These are phyloP conservation scores for Nomada hirtipes DNA, from an alignment of 2,888 invertebrate species.

Conservation along the genomic window DNA sequence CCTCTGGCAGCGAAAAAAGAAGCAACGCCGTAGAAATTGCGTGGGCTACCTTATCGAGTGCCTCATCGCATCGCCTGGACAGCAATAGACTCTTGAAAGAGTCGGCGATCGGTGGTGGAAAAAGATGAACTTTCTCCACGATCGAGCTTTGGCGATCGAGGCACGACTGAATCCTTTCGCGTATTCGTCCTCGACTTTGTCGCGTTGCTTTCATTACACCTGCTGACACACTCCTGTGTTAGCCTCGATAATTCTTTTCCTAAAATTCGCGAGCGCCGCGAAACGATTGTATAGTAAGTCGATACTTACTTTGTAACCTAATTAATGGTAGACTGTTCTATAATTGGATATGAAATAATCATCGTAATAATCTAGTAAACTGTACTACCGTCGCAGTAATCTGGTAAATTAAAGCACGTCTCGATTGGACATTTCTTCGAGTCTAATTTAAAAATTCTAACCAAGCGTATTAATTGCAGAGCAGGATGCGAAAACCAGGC, in stretches of 20 bases:
- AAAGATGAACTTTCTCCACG: constrained; percentile 60
- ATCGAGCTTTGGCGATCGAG: constrained; percentile 20
- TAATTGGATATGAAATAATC: too few relatives aligned
- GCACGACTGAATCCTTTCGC: constrained; percentile 43
- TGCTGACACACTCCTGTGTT: constrained; percentile 14
- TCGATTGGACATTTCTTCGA: too few relatives aligned
- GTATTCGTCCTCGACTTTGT: constrained; percentile 69
- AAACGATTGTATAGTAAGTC: neutral
- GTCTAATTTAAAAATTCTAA: too few relatives aligned
- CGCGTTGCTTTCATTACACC: constrained; percentile 62
- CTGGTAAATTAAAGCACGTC: too few relatives aligned
- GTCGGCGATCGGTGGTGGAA: constrained; percentile 41
- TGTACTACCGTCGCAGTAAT: too few relatives aligned
- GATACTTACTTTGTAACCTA: too few relatives aligned
- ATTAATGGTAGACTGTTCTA: neutral
- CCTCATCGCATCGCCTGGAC: constrained; percentile 35
- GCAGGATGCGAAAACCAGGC: neutral
- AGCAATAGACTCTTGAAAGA: constrained; percentile 12
- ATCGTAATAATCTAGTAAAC: too few relatives aligned
- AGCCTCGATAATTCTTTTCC: constrained; percentile 3
- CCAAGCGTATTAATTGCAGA: neutral
- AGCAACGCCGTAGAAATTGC: constrained; percentile 62
- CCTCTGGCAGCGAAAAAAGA: constrained; percentile 31
- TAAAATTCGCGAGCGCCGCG: constrained; percentile 23
- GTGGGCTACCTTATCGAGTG: constrained; percentile 70